Evolutionary conservation across 2,888 invertebrate species (phyloP).

Genomic region (Lasioglossum figueresi): DNA sequence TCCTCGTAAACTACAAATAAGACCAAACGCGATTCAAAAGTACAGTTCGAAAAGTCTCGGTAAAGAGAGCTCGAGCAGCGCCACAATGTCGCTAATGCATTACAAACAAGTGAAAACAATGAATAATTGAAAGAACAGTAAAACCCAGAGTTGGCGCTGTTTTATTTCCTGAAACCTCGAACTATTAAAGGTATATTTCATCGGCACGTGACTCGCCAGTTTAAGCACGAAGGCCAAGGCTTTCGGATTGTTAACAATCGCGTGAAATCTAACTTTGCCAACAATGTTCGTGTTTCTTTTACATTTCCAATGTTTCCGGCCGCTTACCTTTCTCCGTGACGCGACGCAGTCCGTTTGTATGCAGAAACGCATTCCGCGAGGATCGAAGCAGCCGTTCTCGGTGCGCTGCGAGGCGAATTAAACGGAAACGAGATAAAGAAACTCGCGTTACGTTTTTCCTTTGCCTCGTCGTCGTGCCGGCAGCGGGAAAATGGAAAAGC

Average conservation of each 20-base stretch:
- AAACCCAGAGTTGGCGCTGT: background rate
- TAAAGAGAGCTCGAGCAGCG: background rate
- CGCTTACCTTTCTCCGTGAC: background rate
- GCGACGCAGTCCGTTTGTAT: background rate
- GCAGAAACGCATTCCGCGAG: background rate
- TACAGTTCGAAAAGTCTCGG: background rate
- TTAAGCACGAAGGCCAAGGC: constrained; percentile 1
- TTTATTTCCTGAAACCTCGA: background rate
- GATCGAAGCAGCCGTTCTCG: background rate
- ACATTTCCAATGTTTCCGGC: constrained; percentile 14
- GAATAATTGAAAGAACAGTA: background rate
- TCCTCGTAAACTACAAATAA: background rate
- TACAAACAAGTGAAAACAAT: background rate
- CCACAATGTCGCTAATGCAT: background rate
- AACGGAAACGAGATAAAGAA: constrained; percentile 16
- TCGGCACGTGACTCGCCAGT: background rate
- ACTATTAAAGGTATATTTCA: background rate
- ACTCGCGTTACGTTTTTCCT: background rate
- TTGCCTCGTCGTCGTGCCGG: background rate
- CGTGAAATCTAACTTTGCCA: background rate
- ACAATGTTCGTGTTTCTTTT: background rate
- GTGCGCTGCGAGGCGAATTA: background rate
- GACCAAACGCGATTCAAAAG: too few species aligned
- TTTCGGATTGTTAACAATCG: background rate
- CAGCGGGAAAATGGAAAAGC: constrained; percentile 5